Evolutionary conservation across 2,888 invertebrate species (phyloP).

Genomic region (Agrochola litura): DNA sequence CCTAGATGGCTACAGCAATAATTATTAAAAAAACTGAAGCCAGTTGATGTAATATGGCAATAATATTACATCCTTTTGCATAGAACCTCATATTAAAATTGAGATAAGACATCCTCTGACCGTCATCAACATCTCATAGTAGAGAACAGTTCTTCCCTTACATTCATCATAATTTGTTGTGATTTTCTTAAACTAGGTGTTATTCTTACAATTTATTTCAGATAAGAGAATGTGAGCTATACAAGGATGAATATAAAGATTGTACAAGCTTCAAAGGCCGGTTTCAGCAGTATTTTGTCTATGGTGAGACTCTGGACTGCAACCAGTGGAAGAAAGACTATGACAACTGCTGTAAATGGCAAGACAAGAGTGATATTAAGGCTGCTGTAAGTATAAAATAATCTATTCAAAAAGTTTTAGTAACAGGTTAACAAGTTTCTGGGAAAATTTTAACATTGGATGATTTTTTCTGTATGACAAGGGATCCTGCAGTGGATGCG

Average conservation of each 20-base stretch:
- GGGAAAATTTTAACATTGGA: neutral
- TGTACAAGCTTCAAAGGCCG: constrained; percentile 94
- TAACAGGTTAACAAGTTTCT: no score
- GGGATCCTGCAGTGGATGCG: neutral
- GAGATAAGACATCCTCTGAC: neutral
- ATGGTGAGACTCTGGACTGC: constrained; percentile 94
- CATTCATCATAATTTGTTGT: neutral
- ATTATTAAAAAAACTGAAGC: neutral
- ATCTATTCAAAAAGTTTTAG: neutral
- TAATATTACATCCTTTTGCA: neutral
- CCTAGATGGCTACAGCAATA: neutral
- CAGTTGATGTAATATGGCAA: neutral
- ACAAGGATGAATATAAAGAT: constrained; percentile 95
- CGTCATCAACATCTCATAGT: neutral
- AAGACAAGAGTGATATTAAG: constrained; percentile 90
- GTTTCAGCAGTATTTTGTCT: constrained; percentile 96
- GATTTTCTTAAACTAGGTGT: neutral
- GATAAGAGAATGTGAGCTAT: constrained; percentile 95
- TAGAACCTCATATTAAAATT: neutral
- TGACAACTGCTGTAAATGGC: constrained; percentile 93
- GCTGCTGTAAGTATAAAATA: constrained; percentile 91
- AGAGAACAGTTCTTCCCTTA: neutral
- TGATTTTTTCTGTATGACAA: neutral
- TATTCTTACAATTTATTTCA: constrained; percentile 78
- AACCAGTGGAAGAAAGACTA: constrained; percentile 95